Percentiles rank a stretch among this genome's conserved stretches.
Evolutionary conservation across 2,113 vertebrate species (phyloP).

Genomic region (Procavia capensis): DNA sequence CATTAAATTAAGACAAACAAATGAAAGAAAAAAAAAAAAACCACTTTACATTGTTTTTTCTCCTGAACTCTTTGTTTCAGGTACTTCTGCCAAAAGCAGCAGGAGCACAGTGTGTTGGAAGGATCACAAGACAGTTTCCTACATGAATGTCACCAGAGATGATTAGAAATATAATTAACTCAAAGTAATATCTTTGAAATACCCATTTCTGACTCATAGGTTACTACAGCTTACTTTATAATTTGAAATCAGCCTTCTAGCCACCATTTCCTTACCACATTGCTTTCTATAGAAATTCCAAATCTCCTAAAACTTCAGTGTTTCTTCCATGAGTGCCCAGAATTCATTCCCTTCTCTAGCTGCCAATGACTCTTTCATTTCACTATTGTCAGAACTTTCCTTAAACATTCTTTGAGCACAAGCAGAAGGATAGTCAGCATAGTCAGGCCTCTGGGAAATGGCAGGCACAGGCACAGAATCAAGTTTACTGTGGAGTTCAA

Average conservation of each 20-base stretch:
- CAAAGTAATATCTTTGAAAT: constrained; percentile 26
- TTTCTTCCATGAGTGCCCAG: not conserved
- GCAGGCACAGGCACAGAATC: not conserved
- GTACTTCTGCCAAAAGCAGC: not conserved
- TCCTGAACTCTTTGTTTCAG: constrained; percentile 33
- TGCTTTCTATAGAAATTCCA: constrained; percentile 29
- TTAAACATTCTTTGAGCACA: not conserved
- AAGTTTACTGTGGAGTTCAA: not conserved
- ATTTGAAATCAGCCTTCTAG: constrained; percentile 17
- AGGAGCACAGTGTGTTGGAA: not conserved
- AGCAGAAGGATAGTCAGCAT: not conserved
- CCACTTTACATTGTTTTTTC: not conserved
- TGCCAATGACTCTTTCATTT: not conserved
- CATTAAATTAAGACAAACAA: not conserved
- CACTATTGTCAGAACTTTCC: not conserved
- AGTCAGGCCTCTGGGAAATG: not conserved
- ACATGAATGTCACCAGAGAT: constrained; percentile 17
- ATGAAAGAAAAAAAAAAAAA: not conserved
- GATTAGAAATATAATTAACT: not conserved
- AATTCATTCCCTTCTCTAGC: not conserved
- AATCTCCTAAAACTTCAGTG: not conserved
- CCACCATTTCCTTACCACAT: not conserved
- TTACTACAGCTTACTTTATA: constrained; percentile 19
- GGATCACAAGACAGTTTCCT: not conserved
- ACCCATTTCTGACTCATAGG: not conserved